These are phyloP conservation scores for Colletes latitarsis DNA, from an alignment of 1,140 invertebrate species.

Conservation along the genomic window DNA sequence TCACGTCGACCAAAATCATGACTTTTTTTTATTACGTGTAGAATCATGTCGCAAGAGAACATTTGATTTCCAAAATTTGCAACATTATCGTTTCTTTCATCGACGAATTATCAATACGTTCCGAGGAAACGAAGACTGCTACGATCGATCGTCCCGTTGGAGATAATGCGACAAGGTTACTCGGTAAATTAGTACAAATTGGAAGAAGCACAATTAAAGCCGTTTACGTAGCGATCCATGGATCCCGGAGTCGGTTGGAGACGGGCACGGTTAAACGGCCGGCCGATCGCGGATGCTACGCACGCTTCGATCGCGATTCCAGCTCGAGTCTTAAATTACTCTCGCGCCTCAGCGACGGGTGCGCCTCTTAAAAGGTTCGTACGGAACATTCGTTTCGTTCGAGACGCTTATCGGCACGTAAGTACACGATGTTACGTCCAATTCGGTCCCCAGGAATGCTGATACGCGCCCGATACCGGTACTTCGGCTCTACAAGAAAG, in stretches of 20 bases:
- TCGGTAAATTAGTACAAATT: constrained; percentile 9
- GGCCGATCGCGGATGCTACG: constrained; percentile 48
- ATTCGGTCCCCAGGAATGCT: constrained; percentile 51
- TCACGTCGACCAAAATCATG: too few relatives aligned
- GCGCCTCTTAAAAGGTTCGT: constrained; percentile 55
- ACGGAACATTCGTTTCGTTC: constrained; percentile 55
- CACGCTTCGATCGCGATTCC: constrained; percentile 56
- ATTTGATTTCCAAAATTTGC: too few relatives aligned
- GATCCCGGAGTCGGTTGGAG: not conserved
- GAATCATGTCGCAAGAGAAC: too few relatives aligned
- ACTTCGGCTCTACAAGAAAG: not conserved
- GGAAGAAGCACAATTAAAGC: constrained; percentile 16
- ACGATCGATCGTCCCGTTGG: not conserved
- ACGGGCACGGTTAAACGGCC: not conserved
- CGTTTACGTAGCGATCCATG: not conserved
- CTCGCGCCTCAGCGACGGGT: constrained; percentile 52
- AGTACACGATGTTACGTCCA: constrained; percentile 60
- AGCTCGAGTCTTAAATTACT: constrained; percentile 56
- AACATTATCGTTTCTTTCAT: too few relatives aligned
- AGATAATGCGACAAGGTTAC: not conserved
- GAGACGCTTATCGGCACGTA: constrained; percentile 60
- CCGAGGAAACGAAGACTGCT: too few relatives aligned
- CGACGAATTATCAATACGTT: too few relatives aligned
- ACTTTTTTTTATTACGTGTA: too few relatives aligned
- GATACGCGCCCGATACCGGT: constrained; percentile 49